Percentiles rank a stretch among this genome's conserved stretches.
phyloP scores from a whole-genome alignment of 2,113 vertebrate genomes.

The Mugil cephalus region DNA sequence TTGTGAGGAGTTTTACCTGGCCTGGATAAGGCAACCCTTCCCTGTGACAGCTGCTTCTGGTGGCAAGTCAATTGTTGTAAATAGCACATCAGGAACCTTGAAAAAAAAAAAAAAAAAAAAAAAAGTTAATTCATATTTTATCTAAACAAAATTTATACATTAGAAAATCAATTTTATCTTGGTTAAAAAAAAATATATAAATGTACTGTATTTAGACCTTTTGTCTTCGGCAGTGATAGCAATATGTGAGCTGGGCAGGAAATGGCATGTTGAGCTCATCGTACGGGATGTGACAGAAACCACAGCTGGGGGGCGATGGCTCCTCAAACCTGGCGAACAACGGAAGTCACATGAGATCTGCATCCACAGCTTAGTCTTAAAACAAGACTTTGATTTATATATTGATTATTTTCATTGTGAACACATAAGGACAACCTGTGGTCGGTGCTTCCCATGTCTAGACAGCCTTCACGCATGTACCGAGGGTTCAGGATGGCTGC shows the following conservation, averaged over 20 bases:
- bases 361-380: neutral
- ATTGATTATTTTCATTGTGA: no score
- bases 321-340: slow-evolving; percentile 90
- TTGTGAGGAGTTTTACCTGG: slow-evolving; percentile 84
- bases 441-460: slow-evolving; percentile 92
- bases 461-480: slow-evolving; percentile 93
- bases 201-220: slow-evolving; percentile 84
- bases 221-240: slow-evolving; percentile 92
- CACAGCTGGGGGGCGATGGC: slow-evolving; percentile 88
- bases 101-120: neutral
- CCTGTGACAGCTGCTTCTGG: slow-evolving; percentile 88
- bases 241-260: slow-evolving; percentile 95
- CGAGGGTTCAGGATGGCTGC: slow-evolving; percentile 96
- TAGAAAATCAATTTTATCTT: neutral
- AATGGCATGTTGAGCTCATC: slow-evolving; percentile 99
- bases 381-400: no score
- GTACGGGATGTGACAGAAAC: slow-evolving; percentile 97
- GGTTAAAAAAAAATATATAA: neutral
- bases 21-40: slow-evolving; percentile 95
- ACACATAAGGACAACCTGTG: slow-evolving; percentile 89
- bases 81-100: slow-evolving; percentile 95
- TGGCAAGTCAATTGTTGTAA: slow-evolving; percentile 94
- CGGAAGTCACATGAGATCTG: slow-evolving; percentile 9
- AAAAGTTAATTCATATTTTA: neutral
- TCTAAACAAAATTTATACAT: neutral